These are phyloP conservation scores for Caenorhabditis imperialis DNA, from an alignment of 2,888 invertebrate species.

Conservation along the genomic window DNA sequence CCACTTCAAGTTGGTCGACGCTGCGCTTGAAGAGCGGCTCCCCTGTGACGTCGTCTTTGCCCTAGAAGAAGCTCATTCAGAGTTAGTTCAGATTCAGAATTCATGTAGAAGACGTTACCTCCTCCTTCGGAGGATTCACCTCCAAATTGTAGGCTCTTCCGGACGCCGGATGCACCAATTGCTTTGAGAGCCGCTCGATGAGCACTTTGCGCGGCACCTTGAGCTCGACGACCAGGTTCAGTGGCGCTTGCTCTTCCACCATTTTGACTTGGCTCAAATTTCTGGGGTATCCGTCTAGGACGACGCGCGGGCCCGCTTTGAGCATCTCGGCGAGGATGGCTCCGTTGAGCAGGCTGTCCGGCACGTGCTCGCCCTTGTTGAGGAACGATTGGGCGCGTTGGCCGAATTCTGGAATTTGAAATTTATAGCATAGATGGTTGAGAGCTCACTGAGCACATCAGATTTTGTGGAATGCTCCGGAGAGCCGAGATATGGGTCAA, in stretches of 20 bases:
- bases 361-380: constrained; percentile 65
- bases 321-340: constrained; percentile 53
- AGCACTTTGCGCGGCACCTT: constrained; percentile 62
- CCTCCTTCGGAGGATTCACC: constrained; percentile 89
- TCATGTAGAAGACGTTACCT: too few relatives aligned
- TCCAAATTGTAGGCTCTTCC: constrained; percentile 90
- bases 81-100: not conserved
- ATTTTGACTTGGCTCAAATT: constrained; percentile 61
- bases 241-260: constrained; percentile 62
- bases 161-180: constrained; percentile 85
- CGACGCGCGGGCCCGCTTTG: constrained; percentile 54
- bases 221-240: constrained; percentile 60
- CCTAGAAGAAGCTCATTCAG: constrained; percentile 79
- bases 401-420: constrained; percentile 60
- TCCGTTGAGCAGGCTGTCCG: constrained; percentile 62
- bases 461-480: too few relatives aligned
- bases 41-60: constrained; percentile 87
- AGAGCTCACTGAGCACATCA: too few relatives aligned
- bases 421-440: not conserved
- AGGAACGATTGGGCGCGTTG: constrained; percentile 59
- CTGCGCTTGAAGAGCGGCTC: constrained; percentile 90
- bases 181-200: constrained; percentile 62
- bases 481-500: too few relatives aligned
- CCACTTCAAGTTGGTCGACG: constrained; percentile 83
- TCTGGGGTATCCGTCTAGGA: constrained; percentile 65